These are phyloP conservation scores for Eptesicus fuscus DNA, from an alignment of 2,113 vertebrate genomes.

Conservation along the genomic window DNA sequence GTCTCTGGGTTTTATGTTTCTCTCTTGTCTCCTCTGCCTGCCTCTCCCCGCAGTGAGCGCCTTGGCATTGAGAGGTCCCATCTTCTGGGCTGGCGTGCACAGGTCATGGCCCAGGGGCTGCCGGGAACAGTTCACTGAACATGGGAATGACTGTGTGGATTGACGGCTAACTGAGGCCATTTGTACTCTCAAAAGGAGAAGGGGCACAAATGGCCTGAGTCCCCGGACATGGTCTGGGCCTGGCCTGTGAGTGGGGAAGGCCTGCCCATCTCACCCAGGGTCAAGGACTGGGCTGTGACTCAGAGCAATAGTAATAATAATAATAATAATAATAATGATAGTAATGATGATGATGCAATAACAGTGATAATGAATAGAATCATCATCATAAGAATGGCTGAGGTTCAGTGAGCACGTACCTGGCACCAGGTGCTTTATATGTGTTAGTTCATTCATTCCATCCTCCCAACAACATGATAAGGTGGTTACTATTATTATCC, in stretches of 20 bases:
- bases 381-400: rapidly evolving
- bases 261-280: no score
- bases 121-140: not conserved
- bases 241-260: not conserved
- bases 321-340: not conserved
- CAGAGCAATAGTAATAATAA: not conserved
- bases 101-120: not conserved
- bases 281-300: not conserved
- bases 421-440: rapidly evolving
- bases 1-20: not conserved
- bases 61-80: rapidly evolving
- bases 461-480: not conserved
- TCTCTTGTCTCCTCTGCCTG: not conserved
- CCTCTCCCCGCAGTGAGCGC: not conserved
- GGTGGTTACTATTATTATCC: no score
- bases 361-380: rapidly evolving
- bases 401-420: not conserved
- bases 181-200: not conserved
- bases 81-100: not conserved
- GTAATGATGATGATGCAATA: rapidly evolving
- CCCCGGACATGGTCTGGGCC: not conserved
- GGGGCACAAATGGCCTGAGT: not conserved
- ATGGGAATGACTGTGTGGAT: rapidly evolving
- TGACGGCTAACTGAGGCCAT: not conserved
- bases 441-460: not conserved